A percentile compares a stretch with the other conserved stretches of the same genome.
These are phyloP conservation scores for Plumapathes pennacea DNA, from an alignment of 92 coral and sea anemone genomes.

Conservation along the genomic window DNA sequence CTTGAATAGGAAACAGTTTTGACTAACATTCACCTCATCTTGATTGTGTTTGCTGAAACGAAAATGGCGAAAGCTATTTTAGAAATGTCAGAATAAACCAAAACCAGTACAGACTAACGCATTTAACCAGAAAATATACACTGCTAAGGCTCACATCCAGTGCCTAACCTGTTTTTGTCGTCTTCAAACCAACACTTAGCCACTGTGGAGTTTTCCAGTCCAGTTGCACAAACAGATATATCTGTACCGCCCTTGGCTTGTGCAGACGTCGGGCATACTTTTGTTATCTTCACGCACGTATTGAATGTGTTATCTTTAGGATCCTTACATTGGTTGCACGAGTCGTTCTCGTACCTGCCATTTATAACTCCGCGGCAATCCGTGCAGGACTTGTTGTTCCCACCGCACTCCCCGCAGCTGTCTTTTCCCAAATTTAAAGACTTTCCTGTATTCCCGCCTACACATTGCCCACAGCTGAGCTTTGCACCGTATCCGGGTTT, in stretches of 20 bases:
- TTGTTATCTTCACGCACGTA: constrained; percentile 13
- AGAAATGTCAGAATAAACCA: no score
- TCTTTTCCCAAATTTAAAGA: neutral
- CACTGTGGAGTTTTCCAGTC: no score
- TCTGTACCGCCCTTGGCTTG: constrained; percentile 10
- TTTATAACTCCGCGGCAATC: constrained; percentile 33
- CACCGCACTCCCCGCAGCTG: constrained; percentile 31
- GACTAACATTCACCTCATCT: no score
- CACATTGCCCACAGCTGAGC: constrained; percentile 21
- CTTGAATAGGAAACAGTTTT: no score
- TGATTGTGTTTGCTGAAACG: no score
- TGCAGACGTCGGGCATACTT: constrained; percentile 7
- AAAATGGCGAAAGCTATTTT: no score
- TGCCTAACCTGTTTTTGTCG: constrained; percentile 5
- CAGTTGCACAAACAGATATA: constrained; percentile 16
- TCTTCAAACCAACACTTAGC: neutral
- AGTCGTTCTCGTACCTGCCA: constrained; percentile 51
- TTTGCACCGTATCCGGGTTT: constrained; percentile 5
- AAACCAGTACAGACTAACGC: no score
- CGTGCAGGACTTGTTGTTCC: constrained; percentile 39
- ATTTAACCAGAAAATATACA: no score
- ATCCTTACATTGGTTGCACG: constrained; percentile 39
- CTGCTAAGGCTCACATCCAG: no score
- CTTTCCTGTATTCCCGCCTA: constrained; percentile 23
- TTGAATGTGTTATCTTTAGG: constrained; percentile 35